Evolutionary conservation across 2,113 vertebrate genomes (phyloP).

Genomic region (Poicephalus meyeri): DNA sequence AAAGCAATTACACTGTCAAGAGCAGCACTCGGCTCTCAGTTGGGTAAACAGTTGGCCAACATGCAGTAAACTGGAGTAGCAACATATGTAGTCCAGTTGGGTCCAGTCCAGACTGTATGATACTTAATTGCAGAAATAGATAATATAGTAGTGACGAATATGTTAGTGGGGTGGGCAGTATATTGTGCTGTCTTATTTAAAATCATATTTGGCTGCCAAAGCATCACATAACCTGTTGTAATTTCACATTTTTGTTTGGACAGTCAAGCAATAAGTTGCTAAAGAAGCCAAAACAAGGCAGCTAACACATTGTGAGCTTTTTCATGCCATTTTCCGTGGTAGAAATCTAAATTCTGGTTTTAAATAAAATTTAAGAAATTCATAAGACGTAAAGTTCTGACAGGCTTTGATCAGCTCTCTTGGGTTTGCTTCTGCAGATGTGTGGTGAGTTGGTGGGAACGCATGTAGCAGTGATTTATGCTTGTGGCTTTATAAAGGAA

Average conservation of each 20-base stretch:
- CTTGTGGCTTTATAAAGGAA: constrained; percentile 35
- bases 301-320: constrained; percentile 33
- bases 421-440: neutral
- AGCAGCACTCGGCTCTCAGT: constrained; percentile 42
- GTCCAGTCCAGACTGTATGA: constrained; percentile 52
- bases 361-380: neutral
- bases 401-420: neutral
- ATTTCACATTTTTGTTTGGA: constrained; percentile 56
- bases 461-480: neutral
- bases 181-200: constrained; percentile 55
- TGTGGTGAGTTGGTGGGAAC: neutral
- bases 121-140: constrained; percentile 64
- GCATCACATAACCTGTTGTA: constrained; percentile 50
- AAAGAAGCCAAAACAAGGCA: constrained; percentile 37
- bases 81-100: constrained; percentile 63
- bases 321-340: neutral
- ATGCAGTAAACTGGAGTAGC: constrained; percentile 47
- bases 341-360: constrained; percentile 23
- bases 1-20: constrained; percentile 51
- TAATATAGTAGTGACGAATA: constrained; percentile 45
- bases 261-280: constrained; percentile 46
- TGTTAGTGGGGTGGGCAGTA: constrained; percentile 27
- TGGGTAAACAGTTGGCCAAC: constrained; percentile 68
- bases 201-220: constrained; percentile 22
- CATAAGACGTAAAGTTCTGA: neutral